Evolutionary conservation across 1,140 invertebrate genomes (phyloP).

Genomic region (Drosophila mayri): DNA sequence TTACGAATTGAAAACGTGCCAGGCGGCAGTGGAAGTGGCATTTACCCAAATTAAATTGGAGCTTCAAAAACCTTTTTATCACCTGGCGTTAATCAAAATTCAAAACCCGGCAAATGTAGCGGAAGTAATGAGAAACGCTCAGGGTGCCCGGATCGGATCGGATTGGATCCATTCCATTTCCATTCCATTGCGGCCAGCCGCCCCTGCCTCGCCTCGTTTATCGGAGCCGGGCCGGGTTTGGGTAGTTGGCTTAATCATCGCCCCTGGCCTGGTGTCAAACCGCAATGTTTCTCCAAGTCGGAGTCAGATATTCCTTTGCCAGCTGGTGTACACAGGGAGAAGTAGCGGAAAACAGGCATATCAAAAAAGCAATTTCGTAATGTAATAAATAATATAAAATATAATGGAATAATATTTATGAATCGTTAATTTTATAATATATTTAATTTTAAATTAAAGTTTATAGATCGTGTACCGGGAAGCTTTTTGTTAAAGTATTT

Average conservation of each 20-base stretch:
- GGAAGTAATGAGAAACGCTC: constrained; percentile 70
- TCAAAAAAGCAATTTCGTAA: too few relatives aligned
- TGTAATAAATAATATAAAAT: too few relatives aligned
- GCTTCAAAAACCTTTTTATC: constrained; percentile 65
- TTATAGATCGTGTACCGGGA: too few relatives aligned
- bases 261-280: constrained; percentile 39
- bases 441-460: too few relatives aligned
- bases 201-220: constrained; percentile 23
- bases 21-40: constrained; percentile 22
- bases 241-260: constrained; percentile 62
- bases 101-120: constrained; percentile 55
- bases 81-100: constrained; percentile 69
- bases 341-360: neutral
- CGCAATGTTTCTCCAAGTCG: constrained; percentile 30
- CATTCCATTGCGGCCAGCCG: constrained; percentile 26
- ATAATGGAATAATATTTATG: too few relatives aligned
- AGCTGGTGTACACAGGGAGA: constrained; percentile 6
- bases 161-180: constrained; percentile 39
- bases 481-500: neutral
- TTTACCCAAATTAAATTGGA: constrained; percentile 52
- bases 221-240: constrained; percentile 12
- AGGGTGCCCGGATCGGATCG: constrained; percentile 39
- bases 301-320: constrained; percentile 11
- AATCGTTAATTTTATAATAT: too few relatives aligned
- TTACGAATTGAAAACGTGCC: constrained; percentile 53